Base-by-base conservation (phyloP, 2,797 vertebrate species). In the Cirrhinus mrigala region DNA sequence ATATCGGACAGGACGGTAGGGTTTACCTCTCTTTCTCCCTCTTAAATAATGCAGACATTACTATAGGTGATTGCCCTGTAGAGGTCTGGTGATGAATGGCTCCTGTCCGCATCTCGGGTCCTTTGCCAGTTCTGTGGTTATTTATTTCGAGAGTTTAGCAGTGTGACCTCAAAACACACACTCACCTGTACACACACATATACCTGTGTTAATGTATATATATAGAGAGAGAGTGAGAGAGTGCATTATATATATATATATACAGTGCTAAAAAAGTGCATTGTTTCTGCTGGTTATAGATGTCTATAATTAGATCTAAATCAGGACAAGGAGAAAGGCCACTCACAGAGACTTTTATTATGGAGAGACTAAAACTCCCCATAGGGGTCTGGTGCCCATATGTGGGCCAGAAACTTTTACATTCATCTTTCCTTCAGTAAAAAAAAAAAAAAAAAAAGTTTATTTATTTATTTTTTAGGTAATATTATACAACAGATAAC, bases 301-400 rank as follows among this genome's bases (percentile, higher is more conserved):
- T 44, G 27, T 84, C 58, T 83, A 84, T 76, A 84, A 64, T 81
- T 86, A 81, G 84, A 83, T 46, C 24, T 22, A 50, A 88, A 86
- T 86, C 82, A 88, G 84, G 81, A 66, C 81, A 84, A 29, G 40
- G 10, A 33, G 83, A 70, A 20, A 56, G 16, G 46, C 16, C n/a
- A n/a, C 56, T 15, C 60, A 46, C 16, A 29, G 44, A 37, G 81
- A 84, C 84, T 84, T 68, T 84, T 87, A 83, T 82, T 79, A 71
- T 85, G 37, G 37, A 71, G n/a, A 6, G 50, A 14, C 18, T 58
- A 12, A 44, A 54, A 54, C 48, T 60, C n/a, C 54, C 77, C 56
- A 62, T 22, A 24, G 71, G 27, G 46, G 81, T n/a, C n/a, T 24
- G 4, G 10, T 37, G 14, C 27, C 7, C 15, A 70, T 52, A 83